Percentiles rank a stretch among this genome's conserved stretches.
Conservation (phyloP, 2,797 vertebrate species). For the Remorina albescens region DNA sequence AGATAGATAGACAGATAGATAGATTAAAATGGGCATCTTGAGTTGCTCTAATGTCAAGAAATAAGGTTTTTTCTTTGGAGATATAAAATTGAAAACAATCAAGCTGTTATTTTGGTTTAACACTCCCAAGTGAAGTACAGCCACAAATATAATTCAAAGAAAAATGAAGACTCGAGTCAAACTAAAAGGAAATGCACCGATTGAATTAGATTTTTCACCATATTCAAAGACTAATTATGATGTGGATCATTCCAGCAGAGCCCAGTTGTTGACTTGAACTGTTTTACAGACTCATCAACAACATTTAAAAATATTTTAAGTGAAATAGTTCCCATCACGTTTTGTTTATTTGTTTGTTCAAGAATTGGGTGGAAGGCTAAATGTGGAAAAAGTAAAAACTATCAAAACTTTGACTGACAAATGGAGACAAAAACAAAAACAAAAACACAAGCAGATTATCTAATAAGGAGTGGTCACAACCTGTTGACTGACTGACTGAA, state of each 20-base stretch:
- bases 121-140: background rate
- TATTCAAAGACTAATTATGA: conserved; percentile 15
- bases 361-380: background rate
- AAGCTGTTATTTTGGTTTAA: background rate
- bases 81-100: too few species aligned
- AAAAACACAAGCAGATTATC: background rate
- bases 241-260: conserved; percentile 8
- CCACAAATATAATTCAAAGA: background rate
- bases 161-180: background rate
- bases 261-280: background rate
- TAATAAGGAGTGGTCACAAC: conserved; percentile 31
- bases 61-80: background rate
- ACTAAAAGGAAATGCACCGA: background rate
- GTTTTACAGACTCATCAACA: background rate
- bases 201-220: conserved; percentile 33
- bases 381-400: background rate
- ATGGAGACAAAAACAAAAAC: conserved; percentile 6
- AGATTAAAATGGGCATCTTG: background rate
- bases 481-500: conserved; percentile 50
- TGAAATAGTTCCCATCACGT: background rate
- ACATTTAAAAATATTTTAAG: background rate
- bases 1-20: conserved; percentile 63
- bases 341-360: background rate
- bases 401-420: conserved; percentile 12
- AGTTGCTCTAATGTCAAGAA: too few species aligned